Percentiles rank a stretch among this genome's conserved stretches.
These are phyloP conservation scores for Dasypolia templi DNA, from an alignment of 2,888 invertebrate species.

Conservation along the genomic window DNA sequence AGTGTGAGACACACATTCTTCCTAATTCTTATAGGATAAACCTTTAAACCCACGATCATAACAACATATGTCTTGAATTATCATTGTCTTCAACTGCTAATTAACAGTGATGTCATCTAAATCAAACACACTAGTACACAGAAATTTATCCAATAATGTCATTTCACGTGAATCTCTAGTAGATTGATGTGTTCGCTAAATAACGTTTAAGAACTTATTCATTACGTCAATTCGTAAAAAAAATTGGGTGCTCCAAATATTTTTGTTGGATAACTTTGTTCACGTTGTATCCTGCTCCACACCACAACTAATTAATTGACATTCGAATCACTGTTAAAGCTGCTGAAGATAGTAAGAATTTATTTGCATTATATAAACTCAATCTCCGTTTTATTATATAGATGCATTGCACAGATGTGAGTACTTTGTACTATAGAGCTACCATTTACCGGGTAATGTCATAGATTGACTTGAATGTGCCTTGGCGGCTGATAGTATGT, in stretches of 20 bases:
- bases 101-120: neutral
- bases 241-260: too few species aligned
- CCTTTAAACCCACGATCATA: neutral
- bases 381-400: too few species aligned
- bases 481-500: too few species aligned
- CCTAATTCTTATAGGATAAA: neutral
- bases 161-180: neutral
- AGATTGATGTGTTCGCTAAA: neutral
- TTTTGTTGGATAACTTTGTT: neutral
- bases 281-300: too few species aligned
- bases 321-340: too few species aligned
- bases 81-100: neutral
- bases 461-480: too few species aligned
- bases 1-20: constrained; percentile 83
- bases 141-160: neutral
- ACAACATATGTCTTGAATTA: neutral
- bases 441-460: too few species aligned
- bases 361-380: too few species aligned
- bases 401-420: too few species aligned
- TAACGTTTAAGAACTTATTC: neutral
- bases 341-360: too few species aligned
- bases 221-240: neutral
- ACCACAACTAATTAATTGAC: too few species aligned
- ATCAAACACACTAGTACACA: neutral
- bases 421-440: too few species aligned